Evolutionary conservation across 1,140 invertebrate genomes (phyloP).

Genomic region (Lepeophtheirus salmonis): DNA sequence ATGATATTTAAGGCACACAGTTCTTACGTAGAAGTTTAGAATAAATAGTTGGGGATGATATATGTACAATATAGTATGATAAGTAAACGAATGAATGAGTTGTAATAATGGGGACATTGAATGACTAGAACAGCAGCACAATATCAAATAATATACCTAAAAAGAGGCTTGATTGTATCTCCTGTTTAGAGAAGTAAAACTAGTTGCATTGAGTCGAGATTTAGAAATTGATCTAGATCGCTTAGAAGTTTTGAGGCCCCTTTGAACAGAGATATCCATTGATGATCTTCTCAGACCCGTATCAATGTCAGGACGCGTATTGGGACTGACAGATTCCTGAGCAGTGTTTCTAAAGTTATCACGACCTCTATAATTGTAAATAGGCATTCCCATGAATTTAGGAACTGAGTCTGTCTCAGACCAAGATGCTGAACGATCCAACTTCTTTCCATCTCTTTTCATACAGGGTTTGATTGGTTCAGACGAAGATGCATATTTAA

Average conservation of each 20-base stretch:
- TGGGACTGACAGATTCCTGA: no score
- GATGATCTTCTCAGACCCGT: background rate
- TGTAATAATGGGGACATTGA: no score
- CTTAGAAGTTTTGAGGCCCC: background rate
- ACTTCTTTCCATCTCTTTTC: background rate
- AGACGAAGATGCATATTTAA: conserved; percentile 50
- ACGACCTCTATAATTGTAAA: conserved; percentile 30
- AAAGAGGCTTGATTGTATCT: background rate
- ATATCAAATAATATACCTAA: no score
- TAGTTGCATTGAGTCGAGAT: background rate
- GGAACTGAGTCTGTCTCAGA: conserved; percentile 27
- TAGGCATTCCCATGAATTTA: conserved; percentile 57
- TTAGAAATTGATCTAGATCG: background rate
- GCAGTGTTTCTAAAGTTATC: background rate
- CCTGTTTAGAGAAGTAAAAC: background rate
- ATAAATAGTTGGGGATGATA: no score
- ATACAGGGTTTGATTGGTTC: conserved; percentile 12
- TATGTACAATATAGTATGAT: no score
- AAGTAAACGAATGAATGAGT: no score
- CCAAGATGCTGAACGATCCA: conserved; percentile 5
- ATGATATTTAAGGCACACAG: no score
- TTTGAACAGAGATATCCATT: background rate
- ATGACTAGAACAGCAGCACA: no score
- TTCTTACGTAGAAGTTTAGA: no score
- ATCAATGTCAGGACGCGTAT: no score